Evolutionary conservation across 1,140 invertebrate genomes (phyloP), one percentile per base, ranked within the genome.

Genomic region (Nephila pilipes): DNA sequence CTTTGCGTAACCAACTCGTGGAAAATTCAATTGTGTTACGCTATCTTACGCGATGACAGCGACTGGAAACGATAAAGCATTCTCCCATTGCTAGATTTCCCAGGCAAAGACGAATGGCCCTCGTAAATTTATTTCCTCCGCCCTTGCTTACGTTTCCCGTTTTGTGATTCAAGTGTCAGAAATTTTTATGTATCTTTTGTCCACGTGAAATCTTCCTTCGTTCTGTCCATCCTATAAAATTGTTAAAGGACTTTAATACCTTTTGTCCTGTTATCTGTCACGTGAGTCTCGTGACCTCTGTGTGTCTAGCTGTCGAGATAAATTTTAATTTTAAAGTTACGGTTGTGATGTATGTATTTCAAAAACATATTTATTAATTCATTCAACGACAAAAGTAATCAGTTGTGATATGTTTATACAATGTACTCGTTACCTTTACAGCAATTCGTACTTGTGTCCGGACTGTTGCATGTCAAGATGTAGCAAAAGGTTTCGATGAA

Each of bases 161-260:
- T 16, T 5, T 36, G 69, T 32, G 29, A 75, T 75, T 75, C 69
- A 75, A 32, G 69, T 36, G 69, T 32, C 69, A 75, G 69, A 75
- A 75, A 75, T 75, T 75, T 69, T 75, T 75, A 75, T 75, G 69
- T 36, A 4, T 29, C 69, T 75, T 75, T 75, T 75, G 69, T 75
- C 69, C 69, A 36, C 16, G 69, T 36, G 29, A 18, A 6, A 18
- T 4, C 14, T 75, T 18, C 36, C 16, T 36, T 12, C 14, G 3
- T 14, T 18, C 69, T 75, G 29, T 29, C 69, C 69, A 75, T 75
- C 32, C 63, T 75, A 65, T n/a, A 65, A 65, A 75, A 75, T 75
- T 10, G 32, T 32, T 75, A 32, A 75, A 32, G 22, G 29, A 75
- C 32, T 75, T 75, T 75, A 75, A 75, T 36, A 36, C 69, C 69